Percentiles rank a stretch among this genome's conserved stretches.
Conservation (phyloP, 2,797 vertebrate genomes). For the Anguilla marmorata region DNA sequence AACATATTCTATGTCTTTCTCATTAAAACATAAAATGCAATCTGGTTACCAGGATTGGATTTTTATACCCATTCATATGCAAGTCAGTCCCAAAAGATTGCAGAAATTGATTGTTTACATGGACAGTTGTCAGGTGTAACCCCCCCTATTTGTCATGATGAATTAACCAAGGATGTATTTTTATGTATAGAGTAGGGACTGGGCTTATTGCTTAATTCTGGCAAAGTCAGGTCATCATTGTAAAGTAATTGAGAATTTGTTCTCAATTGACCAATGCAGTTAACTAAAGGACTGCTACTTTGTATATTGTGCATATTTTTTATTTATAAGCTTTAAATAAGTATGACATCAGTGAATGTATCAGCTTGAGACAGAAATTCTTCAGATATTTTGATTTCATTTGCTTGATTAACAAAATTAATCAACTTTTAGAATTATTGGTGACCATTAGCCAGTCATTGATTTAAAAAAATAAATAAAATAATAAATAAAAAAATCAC, state of each 20-base stretch:
- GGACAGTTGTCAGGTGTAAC: not conserved
- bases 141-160: not conserved
- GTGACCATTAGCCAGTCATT: not conserved
- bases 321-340: not conserved
- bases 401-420: not conserved
- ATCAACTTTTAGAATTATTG: not conserved
- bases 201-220: not conserved
- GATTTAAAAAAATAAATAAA: too few relatives aligned
- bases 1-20: not conserved
- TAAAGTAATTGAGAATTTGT: too few relatives aligned
- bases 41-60: not conserved
- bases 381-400: not conserved
- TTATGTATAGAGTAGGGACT: not conserved
- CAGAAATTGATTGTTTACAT: not conserved
- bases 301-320: too few relatives aligned
- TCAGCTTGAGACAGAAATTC: not conserved
- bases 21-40: not conserved
- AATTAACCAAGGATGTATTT: not conserved
- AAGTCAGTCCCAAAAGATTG: not conserved
- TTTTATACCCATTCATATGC: not conserved
- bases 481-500: too few relatives aligned
- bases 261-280: too few relatives aligned
- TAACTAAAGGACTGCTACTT: too few relatives aligned
- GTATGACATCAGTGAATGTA: conserved; percentile 2
- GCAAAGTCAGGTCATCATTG: not conserved